A percentile compares a stretch with the other conserved stretches of the same genome.
Evolutionary conservation across 2,888 invertebrate genomes (phyloP).

Genomic region (Petrolisthes cinctipes): DNA sequence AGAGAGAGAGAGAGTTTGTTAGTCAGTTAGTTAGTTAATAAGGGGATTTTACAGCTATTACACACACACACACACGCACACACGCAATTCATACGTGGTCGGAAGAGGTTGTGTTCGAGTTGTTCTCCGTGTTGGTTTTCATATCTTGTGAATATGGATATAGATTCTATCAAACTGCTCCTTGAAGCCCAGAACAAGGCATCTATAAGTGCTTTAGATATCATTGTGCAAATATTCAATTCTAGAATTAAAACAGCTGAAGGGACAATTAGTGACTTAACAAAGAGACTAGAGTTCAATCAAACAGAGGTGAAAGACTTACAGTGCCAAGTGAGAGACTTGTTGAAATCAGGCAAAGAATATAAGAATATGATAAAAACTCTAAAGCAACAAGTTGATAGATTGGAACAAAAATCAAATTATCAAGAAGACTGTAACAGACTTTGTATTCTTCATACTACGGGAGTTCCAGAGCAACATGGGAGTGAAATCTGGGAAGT

Average conservation of each 20-base stretch:
- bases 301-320: background rate
- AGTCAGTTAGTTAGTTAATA: too few species aligned
- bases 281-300: background rate
- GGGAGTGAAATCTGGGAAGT: background rate
- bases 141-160: too few species aligned
- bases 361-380: background rate
- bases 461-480: background rate
- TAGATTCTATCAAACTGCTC: too few species aligned
- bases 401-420: background rate
- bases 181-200: too few species aligned
- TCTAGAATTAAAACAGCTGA: background rate
- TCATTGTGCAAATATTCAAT: too few species aligned
- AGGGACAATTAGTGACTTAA: background rate
- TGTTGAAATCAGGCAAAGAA: background rate
- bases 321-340: background rate
- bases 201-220: too few species aligned
- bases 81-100: too few species aligned
- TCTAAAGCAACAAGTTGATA: background rate
- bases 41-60: too few species aligned
- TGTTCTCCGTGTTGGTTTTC: too few species aligned
- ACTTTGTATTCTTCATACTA: background rate
- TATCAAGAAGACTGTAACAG: slow-evolving; percentile 14
- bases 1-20: too few species aligned
- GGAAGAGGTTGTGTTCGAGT: too few species aligned
- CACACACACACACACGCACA: too few species aligned